These are phyloP conservation scores for Macrobrachium nipponense DNA, from an alignment of 1,140 invertebrate genomes.

Conservation along the genomic window DNA sequence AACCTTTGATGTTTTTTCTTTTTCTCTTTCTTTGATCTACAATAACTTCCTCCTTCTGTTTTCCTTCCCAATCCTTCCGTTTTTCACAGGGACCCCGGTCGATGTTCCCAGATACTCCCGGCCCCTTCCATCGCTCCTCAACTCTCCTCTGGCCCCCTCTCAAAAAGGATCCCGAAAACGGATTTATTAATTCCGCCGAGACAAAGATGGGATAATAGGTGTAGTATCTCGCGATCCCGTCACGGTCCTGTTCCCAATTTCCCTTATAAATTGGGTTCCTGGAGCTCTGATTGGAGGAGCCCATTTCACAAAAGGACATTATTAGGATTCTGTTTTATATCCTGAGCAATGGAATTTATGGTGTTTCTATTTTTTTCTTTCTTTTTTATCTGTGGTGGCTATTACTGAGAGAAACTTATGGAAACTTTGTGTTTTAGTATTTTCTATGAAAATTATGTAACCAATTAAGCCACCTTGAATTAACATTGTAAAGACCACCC, in stretches of 20 bases:
- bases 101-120: background rate
- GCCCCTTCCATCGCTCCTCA: background rate
- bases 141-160: background rate
- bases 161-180: background rate
- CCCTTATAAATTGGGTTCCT: conserved; percentile 16
- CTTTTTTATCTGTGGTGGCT: too few relatives aligned
- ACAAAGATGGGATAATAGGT: conserved; percentile 7
- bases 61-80: background rate
- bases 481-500: background rate
- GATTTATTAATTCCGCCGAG: conserved; percentile 15
- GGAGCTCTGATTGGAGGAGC: background rate
- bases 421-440: too few relatives aligned
- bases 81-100: too few relatives aligned
- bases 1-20: background rate
- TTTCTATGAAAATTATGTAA: too few relatives aligned
- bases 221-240: background rate
- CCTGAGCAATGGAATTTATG: too few relatives aligned
- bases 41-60: too few relatives aligned
- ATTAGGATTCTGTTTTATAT: too few relatives aligned
- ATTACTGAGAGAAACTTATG: too few relatives aligned
- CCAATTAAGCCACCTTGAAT: background rate
- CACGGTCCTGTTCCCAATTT: background rate
- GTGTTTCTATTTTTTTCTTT: too few relatives aligned
- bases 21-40: background rate
- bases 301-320: too few relatives aligned